Evolutionary conservation across 2,797 vertebrate species (phyloP).

Genomic region (Cuculus canorus): DNA sequence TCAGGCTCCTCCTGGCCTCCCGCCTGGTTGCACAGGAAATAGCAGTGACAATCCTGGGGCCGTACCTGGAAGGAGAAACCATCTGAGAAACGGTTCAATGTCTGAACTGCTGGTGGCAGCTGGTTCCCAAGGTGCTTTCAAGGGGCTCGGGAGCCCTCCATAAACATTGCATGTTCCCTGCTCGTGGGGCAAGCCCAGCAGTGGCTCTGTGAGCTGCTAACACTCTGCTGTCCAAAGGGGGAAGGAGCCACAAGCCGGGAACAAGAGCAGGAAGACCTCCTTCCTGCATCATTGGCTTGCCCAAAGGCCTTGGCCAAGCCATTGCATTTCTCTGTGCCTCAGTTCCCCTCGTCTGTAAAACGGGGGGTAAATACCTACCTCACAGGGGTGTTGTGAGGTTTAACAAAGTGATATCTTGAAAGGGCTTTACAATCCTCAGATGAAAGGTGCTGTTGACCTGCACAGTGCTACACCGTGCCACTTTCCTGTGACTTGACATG

Average conservation of each 20-base stretch:
- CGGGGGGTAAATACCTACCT: conserved; percentile 52
- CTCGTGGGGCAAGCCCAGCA: not conserved
- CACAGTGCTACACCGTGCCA: conserved; percentile 4
- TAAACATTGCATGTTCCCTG: not conserved
- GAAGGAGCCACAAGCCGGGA: not conserved
- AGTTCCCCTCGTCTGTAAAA: not conserved
- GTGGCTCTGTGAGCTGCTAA: not conserved
- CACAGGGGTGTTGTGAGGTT: conserved; percentile 63
- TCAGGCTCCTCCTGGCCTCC: not conserved
- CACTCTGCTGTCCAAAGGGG: not conserved
- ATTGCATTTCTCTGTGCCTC: conserved; percentile 50
- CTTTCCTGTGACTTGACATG: conserved; percentile 54
- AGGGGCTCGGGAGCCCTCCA: not conserved
- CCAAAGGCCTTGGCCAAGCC: not conserved
- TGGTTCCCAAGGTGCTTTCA: conserved; percentile 15
- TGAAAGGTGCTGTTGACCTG: conserved; percentile 63
- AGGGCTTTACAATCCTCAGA: conserved; percentile 32
- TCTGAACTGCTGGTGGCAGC: not conserved
- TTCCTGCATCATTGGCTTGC: not conserved
- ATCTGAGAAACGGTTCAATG: not conserved
- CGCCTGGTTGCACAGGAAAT: not conserved
- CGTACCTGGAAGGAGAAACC: not conserved
- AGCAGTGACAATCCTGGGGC: not conserved
- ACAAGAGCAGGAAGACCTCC: not conserved
- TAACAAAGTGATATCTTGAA: conserved; percentile 16